Conservation (phyloP, 2,797 vertebrate genomes). For the Sandelia bainsii region DNA sequence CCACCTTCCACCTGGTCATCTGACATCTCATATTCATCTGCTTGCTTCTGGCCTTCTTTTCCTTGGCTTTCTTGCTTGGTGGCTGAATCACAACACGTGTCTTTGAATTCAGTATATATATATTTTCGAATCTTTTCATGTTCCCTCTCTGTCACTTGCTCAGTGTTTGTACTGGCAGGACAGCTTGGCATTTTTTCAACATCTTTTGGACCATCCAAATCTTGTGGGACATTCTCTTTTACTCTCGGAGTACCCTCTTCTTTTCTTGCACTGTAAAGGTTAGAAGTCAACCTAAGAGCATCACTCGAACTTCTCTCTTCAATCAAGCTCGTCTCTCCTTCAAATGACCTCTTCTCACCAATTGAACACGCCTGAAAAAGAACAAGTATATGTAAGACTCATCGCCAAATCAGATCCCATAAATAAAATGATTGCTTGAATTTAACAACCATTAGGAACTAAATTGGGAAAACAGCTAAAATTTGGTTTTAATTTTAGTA, state of each 20-base stretch:
- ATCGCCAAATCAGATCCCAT: slow-evolving; percentile 65
- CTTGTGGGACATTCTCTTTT: slow-evolving; percentile 50
- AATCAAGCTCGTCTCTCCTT: slow-evolving; percentile 78
- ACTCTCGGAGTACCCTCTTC: slow-evolving; percentile 55
- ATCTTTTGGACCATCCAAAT: slow-evolving; percentile 55
- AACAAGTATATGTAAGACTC: slow-evolving; percentile 84
- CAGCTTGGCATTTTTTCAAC: slow-evolving; percentile 20
- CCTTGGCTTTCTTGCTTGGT: slow-evolving; percentile 19
- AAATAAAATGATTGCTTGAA: slow-evolving; percentile 55
- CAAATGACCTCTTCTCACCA: slow-evolving; percentile 78
- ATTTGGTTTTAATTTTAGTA: slow-evolving; percentile 37
- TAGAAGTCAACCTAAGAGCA: slow-evolving; percentile 69
- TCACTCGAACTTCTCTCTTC: slow-evolving; percentile 73
- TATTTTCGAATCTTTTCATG: slow-evolving; percentile 25
- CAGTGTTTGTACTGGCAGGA: slow-evolving; percentile 35
- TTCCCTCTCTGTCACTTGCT: slow-evolving; percentile 29
- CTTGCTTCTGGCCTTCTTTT: slow-evolving; percentile 29
- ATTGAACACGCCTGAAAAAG: slow-evolving; percentile 82
- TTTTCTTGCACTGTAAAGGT: slow-evolving; percentile 63
- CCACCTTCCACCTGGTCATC: slow-evolving; percentile 19
- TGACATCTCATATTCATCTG: slow-evolving; percentile 25
- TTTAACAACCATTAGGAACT: slow-evolving; percentile 24
- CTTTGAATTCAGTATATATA: slow-evolving; percentile 31
- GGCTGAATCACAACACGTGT: slow-evolving; percentile 18
- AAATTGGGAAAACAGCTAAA: slow-evolving; percentile 15